Base-by-base conservation (phyloP, 1,140 invertebrate species). In the Diorhabda elongata region DNA sequence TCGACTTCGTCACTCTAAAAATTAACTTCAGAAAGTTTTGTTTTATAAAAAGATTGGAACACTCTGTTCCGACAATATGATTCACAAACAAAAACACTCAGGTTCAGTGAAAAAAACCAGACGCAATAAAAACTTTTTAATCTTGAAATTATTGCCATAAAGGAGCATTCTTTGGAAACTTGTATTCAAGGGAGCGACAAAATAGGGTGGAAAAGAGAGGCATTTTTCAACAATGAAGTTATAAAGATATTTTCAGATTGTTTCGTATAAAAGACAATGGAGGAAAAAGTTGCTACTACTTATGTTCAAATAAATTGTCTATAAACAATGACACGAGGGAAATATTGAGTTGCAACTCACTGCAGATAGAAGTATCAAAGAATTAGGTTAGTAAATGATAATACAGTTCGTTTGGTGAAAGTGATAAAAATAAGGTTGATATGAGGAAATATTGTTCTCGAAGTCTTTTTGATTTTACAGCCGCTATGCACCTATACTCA, bases 91-190 rank as follows among this genome's bases (percentile, higher is more conserved):
- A 52, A 52, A 52, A 52, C 47, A 52, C 47, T 52, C 47, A 52
- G 47, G 47, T 52, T 52, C 47, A 52, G 6, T 6, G 47, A n/a
- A 52, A 52, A 52, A 52, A 8, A 52, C 47, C 47, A 52, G 47
- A 52, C 47, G n/a, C 47, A 52, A 52, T 52, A 52, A 52, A 52
- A 52, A 52, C 47, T 52, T 52, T 52, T 52, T 52, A 52, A 52
- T 52, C 47, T 52, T 6, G 3, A 52, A 52, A 52, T 52, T 52
- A 52, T 52, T 52, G 47, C 47, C 47, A 52, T 52, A 52, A 52
- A 52, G 47, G 47, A 52, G n/a, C 47, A 52, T 52, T 52, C 47
- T 52, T 52, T 3, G 47, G 6, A 6, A 52, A 52, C 6, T 52
- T 52, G 47, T 52, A 52, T 52, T 52, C 47, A 52, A n/a, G 47